Evolutionary conservation across 2,113 vertebrate species (phyloP).

Genomic region (Elephas maximus): DNA sequence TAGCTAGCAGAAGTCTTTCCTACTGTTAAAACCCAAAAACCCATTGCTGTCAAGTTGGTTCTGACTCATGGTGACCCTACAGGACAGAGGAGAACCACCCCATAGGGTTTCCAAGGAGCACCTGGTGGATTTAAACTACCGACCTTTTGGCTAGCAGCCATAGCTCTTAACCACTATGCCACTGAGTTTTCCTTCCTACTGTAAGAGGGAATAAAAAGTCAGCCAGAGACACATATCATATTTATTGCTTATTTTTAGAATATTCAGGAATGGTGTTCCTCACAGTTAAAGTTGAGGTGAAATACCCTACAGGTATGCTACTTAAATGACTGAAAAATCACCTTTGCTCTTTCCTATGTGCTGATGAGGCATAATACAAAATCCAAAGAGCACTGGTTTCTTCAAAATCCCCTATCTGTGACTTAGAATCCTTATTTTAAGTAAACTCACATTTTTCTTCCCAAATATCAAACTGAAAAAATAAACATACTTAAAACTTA

Average conservation of each 20-base stretch:
- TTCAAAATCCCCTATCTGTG: neutral
- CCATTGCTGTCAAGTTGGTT: no score
- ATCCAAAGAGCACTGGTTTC: neutral
- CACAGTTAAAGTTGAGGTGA: neutral
- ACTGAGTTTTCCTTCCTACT: neutral
- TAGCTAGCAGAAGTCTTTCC: neutral
- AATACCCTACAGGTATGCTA: neutral
- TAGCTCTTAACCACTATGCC: no score
- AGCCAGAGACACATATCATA: neutral
- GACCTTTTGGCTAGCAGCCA: no score
- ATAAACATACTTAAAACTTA: neutral
- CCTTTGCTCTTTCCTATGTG: neutral
- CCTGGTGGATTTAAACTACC: no score
- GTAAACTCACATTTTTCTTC: neutral
- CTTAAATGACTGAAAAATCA: neutral
- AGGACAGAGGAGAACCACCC: no score
- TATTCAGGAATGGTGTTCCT: neutral
- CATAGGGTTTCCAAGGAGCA: no score
- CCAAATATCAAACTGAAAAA: slow-evolving; percentile 32
- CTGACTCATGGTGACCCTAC: no score
- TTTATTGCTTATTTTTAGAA: slow-evolving; percentile 22
- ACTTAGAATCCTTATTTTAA: neutral
- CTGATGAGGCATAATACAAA: neutral
- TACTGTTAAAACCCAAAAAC: no score
- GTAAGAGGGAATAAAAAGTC: neutral